phyloP scores from a whole-genome alignment of 2,888 invertebrate genomes.

The Plagodis dolabraria region DNA sequence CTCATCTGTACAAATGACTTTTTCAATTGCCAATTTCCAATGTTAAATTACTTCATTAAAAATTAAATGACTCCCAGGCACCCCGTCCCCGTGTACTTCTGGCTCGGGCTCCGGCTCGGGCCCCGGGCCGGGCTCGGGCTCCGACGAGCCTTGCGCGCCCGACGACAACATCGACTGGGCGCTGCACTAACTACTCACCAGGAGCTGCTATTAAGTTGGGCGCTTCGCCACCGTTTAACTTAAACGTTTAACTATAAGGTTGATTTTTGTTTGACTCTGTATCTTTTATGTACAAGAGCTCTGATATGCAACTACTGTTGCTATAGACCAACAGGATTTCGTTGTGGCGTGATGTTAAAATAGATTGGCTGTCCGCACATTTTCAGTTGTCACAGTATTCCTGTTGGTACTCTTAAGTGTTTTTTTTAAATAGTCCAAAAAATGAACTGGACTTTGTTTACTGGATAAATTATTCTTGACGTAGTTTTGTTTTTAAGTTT shows the following conservation, averaged over 20 bases:
- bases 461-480: too few species aligned
- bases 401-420: too few species aligned
- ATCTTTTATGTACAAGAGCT: slow-evolving; percentile 20
- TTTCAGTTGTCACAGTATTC: too few species aligned
- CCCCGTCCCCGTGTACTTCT: slow-evolving; percentile 56
- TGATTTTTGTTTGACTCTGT: slow-evolving; percentile 39
- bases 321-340: too few species aligned
- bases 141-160: slow-evolving; percentile 8
- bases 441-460: too few species aligned
- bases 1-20: too few species aligned
- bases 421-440: too few species aligned
- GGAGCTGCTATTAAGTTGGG: slow-evolving; percentile 79
- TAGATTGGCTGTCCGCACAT: too few species aligned
- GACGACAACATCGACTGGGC: slow-evolving; percentile 9
- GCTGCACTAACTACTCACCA: slow-evolving; percentile 40
- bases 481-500: too few species aligned
- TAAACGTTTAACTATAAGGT: slow-evolving; percentile 28
- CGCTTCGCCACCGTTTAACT: slow-evolving; percentile 64
- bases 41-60: too few species aligned
- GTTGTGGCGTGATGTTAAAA: too few species aligned
- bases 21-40: too few species aligned
- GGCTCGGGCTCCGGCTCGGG: slow-evolving; percentile 31
- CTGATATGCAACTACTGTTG: background rate
- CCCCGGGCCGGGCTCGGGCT: slow-evolving; percentile 2
- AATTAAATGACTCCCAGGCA: slow-evolving; percentile 41